Evolutionary conservation across 2,113 vertebrate species (phyloP), one percentile per base, ranked within the genome.

Genomic region (Esox niger): DNA sequence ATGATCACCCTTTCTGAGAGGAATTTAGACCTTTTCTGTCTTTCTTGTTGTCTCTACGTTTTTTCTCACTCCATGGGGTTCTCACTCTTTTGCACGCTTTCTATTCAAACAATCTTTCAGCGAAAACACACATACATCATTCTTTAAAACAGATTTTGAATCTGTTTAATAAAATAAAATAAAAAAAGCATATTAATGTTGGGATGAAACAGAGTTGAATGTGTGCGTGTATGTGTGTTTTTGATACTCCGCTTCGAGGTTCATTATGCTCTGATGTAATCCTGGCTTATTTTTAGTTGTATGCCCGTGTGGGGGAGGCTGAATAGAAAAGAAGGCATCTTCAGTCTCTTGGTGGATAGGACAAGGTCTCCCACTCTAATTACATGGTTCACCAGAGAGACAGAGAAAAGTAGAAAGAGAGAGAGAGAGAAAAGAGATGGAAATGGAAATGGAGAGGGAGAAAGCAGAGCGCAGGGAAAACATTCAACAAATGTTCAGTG

Each of bases 291-390:
- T 52, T 29, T 49, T 49, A 30, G n/a, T 54, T 25, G 49, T 54
- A 25, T 25, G 43, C 47, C 1, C 1, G 1, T 20, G 20, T 4
- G 15, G 55, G 35, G 69, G 54, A 20, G 30, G 46, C 62, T 15
- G 30, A 21, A 27, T 20, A n/a, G 32, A 30, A 31, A 31, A 9
- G 6, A 47, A 43, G n/a, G 64, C n/a, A 13, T 52, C 46, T 33
- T 54, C 23, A 43, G 9, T 27, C 8, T 46, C 38, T 66, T 72
- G 52, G 33, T 60, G 15, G 30, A 52, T 25, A 23, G 27, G 35
- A 52, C 23, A 47, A 73, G 25, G 17, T n/a, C 26, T 66, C 43
- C 64, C 32, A 38, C 57, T 57, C 57, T 62, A 61, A 73, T 73
- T 62, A 62, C 56, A 67, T 29, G 32, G 6, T 27, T 66, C 25